Base-by-base conservation (phyloP, 1,140 invertebrate genomes). In the Listronotus bonariensis region DNA sequence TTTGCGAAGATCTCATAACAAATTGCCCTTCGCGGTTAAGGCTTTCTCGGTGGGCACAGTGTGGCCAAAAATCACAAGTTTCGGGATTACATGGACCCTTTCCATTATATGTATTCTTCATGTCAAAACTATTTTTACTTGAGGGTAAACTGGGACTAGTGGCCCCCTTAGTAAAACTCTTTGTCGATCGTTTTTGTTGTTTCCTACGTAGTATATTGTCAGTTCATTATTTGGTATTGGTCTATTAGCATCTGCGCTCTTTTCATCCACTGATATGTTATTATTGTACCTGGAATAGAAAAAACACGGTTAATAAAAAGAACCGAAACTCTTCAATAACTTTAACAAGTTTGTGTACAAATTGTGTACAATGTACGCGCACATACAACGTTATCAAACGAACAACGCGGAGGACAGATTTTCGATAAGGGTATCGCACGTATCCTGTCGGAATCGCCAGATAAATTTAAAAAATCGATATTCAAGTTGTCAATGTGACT, bases 11-110 rank as follows among this genome's bases (percentile, higher is more conserved):
- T 55, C 83, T 79, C 81, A 85, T 85, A 40, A 69, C 76, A 14
- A 65, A 69, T 0, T 70, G 41, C 14, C 38, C 52, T 0, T 68
- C 51, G n/a, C 61, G 36, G 36, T 58, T 58, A 15, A 70, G 45
- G 12, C 66, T 79, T 38, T 84, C 82, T 11, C 80, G 72, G 52
- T 84, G 82, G 0, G 81, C 20, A 26, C 20, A 26, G 57, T 85
- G 83, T 0, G 84, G 83, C 84, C 83, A 85, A 63, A 83, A 85
- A 68, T 83, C 81, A 55, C 84, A 85, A 0, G 80, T 83, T 48
- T 80, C 81, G 12, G 80, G 81, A 60, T 79, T 84, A 63, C 82
- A 84, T 0, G 74, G 68, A 31, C 80, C 46, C 31, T 32, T 41
- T 10, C 10, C 34, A n/a, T 79, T 11, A 34, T 41, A 53, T 12